phyloP scores from a whole-genome alignment of 1,140 invertebrate genomes.

The Goniozus legneri region DNA sequence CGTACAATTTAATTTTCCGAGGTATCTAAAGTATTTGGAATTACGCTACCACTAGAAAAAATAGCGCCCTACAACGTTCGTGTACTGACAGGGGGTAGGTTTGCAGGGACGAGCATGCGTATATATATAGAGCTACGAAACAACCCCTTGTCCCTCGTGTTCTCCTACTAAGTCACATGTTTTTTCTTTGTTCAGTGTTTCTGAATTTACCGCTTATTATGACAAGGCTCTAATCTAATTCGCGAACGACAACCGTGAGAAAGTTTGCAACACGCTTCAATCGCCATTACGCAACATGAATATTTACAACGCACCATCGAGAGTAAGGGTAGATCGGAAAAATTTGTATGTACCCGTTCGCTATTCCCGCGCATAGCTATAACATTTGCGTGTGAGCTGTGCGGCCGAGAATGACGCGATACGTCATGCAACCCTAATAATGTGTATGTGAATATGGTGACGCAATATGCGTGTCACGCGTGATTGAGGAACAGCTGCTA shows the following conservation, averaged over 20 bases:
- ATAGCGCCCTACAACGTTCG: too few relatives aligned
- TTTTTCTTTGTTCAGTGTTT: slow-evolving; percentile 52
- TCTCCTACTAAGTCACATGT: slow-evolving; percentile 48
- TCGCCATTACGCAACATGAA: neutral
- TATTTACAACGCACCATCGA: too few relatives aligned
- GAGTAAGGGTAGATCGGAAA: too few relatives aligned
- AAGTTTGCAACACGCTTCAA: neutral
- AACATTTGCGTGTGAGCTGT: slow-evolving; percentile 16
- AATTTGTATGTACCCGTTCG: neutral
- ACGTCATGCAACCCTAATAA: slow-evolving; percentile 47
- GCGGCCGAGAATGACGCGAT: slow-evolving; percentile 9
- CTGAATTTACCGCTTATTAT: slow-evolving; percentile 34
- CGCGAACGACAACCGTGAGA: neutral
- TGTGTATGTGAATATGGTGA: slow-evolving; percentile 40
- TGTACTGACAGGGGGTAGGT: too few relatives aligned
- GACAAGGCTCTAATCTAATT: too few relatives aligned
- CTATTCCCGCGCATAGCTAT: too few relatives aligned
- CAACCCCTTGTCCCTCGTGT: slow-evolving; percentile 34
- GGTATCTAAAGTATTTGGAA: too few relatives aligned
- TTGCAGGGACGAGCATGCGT: neutral
- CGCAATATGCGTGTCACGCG: slow-evolving; percentile 42
- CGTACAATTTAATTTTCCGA: too few relatives aligned
- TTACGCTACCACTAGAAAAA: too few relatives aligned
- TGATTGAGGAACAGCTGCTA: too few relatives aligned
- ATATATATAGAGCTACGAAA: slow-evolving; percentile 9